A percentile compares a stretch with the other conserved stretches of the same genome.
These are phyloP conservation scores for Clytia hemisphaerica DNA, from an alignment of 30 jellyfish, hydroid and myxozoan genomes.

Conservation along the genomic window DNA sequence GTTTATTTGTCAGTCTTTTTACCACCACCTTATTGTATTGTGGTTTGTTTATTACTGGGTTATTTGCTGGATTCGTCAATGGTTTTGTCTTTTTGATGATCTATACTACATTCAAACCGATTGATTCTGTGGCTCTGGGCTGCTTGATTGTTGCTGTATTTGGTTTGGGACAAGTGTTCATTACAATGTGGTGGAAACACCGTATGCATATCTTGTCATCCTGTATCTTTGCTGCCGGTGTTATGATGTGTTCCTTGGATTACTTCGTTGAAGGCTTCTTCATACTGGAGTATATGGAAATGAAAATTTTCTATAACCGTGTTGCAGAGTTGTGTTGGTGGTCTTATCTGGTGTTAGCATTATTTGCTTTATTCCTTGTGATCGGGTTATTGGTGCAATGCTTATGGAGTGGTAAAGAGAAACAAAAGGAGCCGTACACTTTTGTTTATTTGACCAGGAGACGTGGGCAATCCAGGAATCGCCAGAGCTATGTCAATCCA, in stretches of 20 bases:
- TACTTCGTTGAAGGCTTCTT: conserved; percentile 82
- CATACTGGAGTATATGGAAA: conserved; percentile 52
- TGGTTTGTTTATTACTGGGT: conserved; percentile 88
- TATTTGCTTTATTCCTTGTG: conserved; percentile 61
- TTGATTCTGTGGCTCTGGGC: conserved; percentile 76
- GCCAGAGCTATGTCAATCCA: neutral
- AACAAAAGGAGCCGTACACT: conserved; percentile 70
- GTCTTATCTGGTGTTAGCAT: conserved; percentile 56
- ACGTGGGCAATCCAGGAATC: no score
- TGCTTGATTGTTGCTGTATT: conserved; percentile 63
- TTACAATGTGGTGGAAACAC: conserved; percentile 97
- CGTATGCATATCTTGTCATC: conserved; percentile 61
- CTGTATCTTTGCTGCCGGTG: conserved; percentile 57
- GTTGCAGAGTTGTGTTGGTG: conserved; percentile 91
- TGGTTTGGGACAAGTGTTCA: conserved; percentile 64
- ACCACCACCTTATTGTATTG: conserved; percentile 62
- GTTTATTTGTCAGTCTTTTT: conserved; percentile 72
- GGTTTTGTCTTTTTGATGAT: conserved; percentile 67
- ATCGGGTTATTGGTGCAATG: conserved; percentile 80
- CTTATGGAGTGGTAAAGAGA: conserved; percentile 77
- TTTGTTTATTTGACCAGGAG: conserved; percentile 56
- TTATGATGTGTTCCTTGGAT: conserved; percentile 74
- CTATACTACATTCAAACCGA: conserved; percentile 43
- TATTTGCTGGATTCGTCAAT: conserved; percentile 76
- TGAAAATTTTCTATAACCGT: conserved; percentile 68